Conservation (phyloP, 1,140 invertebrate genomes). For the Brachionus sp. region DNA sequence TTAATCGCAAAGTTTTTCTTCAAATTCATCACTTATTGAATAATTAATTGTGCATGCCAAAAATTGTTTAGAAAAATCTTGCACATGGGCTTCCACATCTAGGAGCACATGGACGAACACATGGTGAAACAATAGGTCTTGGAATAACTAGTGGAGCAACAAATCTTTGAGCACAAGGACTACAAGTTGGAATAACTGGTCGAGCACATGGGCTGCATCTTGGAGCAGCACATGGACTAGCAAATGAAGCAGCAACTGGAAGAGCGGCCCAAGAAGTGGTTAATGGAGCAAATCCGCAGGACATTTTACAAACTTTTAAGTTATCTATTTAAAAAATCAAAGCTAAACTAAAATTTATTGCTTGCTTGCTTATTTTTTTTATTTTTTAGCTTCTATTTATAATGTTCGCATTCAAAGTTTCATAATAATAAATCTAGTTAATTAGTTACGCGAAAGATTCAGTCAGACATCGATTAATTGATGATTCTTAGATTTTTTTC, state of each 20-base stretch:
- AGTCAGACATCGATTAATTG: not conserved
- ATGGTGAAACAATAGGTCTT: not conserved
- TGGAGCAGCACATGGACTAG: not conserved
- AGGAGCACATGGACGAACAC: not conserved
- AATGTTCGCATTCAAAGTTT: not conserved
- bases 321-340: not conserved
- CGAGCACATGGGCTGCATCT: not conserved
- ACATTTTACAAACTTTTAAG: not conserved
- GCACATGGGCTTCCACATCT: not conserved
- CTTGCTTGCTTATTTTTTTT: not conserved
- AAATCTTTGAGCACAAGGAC: not conserved
- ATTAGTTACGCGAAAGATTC: not conserved
- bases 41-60: not conserved
- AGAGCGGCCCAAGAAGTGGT: not conserved
- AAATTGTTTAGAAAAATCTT: not conserved
- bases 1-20: not conserved
- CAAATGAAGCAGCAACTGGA: not conserved
- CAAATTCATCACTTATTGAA: not conserved
- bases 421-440: not conserved
- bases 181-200: not conserved
- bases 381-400: not conserved
- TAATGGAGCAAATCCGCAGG: not conserved
- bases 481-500: too few relatives aligned
- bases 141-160: not conserved
- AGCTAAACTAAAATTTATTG: not conserved